Base-by-base conservation (phyloP, 2,888 invertebrate genomes). In the Lithophane semibrunnea region DNA sequence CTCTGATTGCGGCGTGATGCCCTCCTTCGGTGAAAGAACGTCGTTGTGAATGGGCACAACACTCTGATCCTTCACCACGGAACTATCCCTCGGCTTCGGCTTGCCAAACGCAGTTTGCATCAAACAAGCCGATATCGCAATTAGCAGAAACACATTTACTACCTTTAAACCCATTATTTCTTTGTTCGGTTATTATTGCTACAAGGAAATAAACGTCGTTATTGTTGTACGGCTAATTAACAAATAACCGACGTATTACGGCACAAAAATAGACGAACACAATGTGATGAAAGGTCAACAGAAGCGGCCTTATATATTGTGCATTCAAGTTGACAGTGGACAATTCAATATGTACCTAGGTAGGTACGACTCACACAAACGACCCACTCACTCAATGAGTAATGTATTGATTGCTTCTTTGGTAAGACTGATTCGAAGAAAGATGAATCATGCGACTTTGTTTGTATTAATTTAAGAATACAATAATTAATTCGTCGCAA, bases 201-300 rank as follows among this genome's bases (percentile, higher is more conserved):
- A 77, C 71, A 78, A 77, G 73, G 77, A 85, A 88, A 86, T 75
- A 65, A 77, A 80, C 74, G 64, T 80, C 12, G 73, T 84, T 82
- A 80, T 82, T 78, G 79, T 82, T 77, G 42, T 56, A 73, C 44
- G 60, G 79, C 71, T 85, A 80, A 82, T 88, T 86, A 78, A 80
- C 68, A 72, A 80, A 79, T 80, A 83, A 60, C 49, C 60, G 24
- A 70, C 73, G 81, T 82, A 80, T 75, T 74, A 66, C 81, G 42
- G 68, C 75, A 79, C 81, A 73, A 79, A 81, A 85, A 83, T 82
- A 85, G 75, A 84, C 83, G 87, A 84, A 87, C 88, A 85, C 84
- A 78, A 86, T 87, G 85, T 85, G 87, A 84, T 76, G 87, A 89
- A 86, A 91, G 91, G 91, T 91, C 88, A 91, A 73, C 74, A 60